phyloP scores from a whole-genome alignment of 2,888 invertebrate genomes.

The Hesperia comma region DNA sequence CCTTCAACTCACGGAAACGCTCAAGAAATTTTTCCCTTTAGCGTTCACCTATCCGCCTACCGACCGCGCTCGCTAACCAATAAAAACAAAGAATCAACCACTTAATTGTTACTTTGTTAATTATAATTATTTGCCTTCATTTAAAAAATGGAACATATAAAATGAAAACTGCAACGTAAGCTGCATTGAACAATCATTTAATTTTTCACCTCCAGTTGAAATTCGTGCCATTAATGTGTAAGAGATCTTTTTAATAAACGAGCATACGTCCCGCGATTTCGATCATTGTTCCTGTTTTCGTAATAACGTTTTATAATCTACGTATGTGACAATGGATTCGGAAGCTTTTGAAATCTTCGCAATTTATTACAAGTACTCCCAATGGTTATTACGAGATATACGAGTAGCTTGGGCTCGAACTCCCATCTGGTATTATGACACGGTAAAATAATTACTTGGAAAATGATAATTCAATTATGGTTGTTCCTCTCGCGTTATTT shows the following conservation, averaged over 20 bases:
- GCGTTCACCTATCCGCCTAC: too few relatives aligned
- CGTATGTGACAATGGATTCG: conserved; percentile 5
- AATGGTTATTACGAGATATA: background rate
- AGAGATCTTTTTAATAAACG: conserved; percentile 1
- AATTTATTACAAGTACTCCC: background rate
- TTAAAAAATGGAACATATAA: too few relatives aligned
- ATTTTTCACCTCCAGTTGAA: background rate
- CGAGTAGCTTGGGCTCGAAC: background rate
- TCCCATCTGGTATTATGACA: background rate
- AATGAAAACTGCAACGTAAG: too few relatives aligned
- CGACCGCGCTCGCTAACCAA: too few relatives aligned
- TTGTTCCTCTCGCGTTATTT: too few relatives aligned
- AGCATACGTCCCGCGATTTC: background rate
- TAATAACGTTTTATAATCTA: conserved; percentile 13
- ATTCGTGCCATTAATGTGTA: background rate
- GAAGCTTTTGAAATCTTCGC: conserved; percentile 3
- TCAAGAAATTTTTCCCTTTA: too few relatives aligned
- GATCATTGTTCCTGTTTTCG: conserved; percentile 11
- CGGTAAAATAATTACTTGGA: background rate
- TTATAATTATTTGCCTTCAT: too few relatives aligned
- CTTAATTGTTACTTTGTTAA: too few relatives aligned
- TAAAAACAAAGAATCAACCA: too few relatives aligned
- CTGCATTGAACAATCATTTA: too few relatives aligned
- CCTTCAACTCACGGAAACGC: too few relatives aligned
- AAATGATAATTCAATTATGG: background rate